Evolutionary conservation across 2,888 invertebrate species (phyloP), one percentile per base, ranked within the genome.

Genomic region (Spatulosminthurus flaviceps): DNA sequence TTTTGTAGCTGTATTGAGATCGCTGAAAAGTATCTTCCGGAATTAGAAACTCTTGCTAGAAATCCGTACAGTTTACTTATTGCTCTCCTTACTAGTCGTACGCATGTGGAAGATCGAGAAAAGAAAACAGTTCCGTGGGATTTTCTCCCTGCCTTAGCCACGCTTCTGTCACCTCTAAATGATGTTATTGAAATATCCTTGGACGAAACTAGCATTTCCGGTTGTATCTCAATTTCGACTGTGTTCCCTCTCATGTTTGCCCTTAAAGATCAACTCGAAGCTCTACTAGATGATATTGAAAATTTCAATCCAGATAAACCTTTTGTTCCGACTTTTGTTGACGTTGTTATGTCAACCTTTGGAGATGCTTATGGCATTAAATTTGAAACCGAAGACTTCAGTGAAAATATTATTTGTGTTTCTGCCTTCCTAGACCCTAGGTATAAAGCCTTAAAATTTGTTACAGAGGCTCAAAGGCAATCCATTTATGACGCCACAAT

Each of bases 381-480:
- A 13, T 34, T 80, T 0, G 71, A 64, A 2, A 19, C 77, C 7
- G 34, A 13, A 0, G 75, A 79, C 11, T 41, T 80, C 51, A 72
- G 78, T 26, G 61, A 51, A 24, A 19, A 74, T 43, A 19, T 64
- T 71, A 24, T 81, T 71, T 60, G 28, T 76, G 21, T 81, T 79
- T 75, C 77, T 16, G 43, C 73, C 4, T 79, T 79, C 42, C 28
- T 82, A 0, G 81, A 83, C 43, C 83, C 83, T 0, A 64, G 83
- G 22, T 83, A 80, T 67, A 83, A 81, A 61, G 72, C 78, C 1
- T 21, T 81, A 28, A 70, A 64, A 13, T 81, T 81, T 61, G 42
- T 81, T 7, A 78, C 60, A 13, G 60, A 71, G 0, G 74, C 78
- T 13, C 80, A 82, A 71, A 34, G 67, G 42, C 51, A 71, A 71